Evolutionary conservation across 1,140 invertebrate genomes (phyloP).

Genomic region (Eueides isabella): DNA sequence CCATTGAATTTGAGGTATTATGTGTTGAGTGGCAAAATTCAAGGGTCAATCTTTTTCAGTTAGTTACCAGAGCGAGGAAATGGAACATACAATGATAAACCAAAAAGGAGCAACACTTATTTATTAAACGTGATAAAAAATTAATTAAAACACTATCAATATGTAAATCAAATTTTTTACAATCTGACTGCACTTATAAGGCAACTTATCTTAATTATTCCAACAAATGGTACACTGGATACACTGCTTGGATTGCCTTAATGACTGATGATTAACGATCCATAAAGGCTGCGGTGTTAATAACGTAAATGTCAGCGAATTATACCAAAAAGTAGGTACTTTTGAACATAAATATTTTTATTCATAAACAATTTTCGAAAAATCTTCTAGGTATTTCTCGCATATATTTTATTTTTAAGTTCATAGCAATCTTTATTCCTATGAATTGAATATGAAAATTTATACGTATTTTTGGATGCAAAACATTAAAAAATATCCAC

Average conservation of each 20-base stretch:
- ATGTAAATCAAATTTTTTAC: constrained; percentile 20
- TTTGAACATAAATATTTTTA: neutral
- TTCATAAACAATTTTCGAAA: neutral
- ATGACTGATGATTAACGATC: constrained; percentile 55
- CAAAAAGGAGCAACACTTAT: neutral
- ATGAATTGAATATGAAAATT: too few species aligned
- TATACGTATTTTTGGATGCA: too few species aligned
- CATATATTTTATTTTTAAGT: neutral
- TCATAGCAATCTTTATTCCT: too few species aligned
- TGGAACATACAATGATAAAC: too few species aligned
- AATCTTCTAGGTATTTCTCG: neutral
- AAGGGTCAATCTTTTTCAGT: too few species aligned
- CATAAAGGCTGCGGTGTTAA: constrained; percentile 47
- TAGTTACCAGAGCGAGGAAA: too few species aligned
- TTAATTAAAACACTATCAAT: neutral
- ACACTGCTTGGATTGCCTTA: constrained; percentile 44
- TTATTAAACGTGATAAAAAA: neutral
- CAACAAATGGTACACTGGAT: constrained; percentile 40
- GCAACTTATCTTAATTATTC: constrained; percentile 32
- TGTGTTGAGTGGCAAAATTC: too few species aligned
- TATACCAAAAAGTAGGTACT: constrained; percentile 20
- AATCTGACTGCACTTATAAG: constrained; percentile 31
- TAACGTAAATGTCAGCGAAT: constrained; percentile 37
- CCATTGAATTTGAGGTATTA: too few species aligned
- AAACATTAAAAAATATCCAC: too few species aligned